A percentile compares a stretch with the other conserved stretches of the same genome.
These are phyloP conservation scores for Chiroxiphia lanceolata DNA, from an alignment of 2,797 vertebrate species.

Conservation along the genomic window DNA sequence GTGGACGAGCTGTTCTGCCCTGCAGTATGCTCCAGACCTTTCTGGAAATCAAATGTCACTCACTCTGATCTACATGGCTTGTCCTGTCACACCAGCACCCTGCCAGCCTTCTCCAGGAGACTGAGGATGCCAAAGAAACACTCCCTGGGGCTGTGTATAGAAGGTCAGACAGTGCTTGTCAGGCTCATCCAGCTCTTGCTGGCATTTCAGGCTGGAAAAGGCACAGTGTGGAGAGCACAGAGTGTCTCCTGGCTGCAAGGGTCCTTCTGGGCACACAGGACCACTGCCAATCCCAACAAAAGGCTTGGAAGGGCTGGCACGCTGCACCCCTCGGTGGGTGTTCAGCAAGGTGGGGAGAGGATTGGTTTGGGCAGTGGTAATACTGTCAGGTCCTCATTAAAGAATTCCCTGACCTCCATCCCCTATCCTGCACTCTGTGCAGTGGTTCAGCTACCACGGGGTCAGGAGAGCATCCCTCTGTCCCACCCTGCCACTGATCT, in stretches of 20 bases:
- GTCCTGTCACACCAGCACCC: not conserved
- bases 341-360: not conserved
- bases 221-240: not conserved
- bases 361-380: not conserved
- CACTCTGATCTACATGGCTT: not conserved
- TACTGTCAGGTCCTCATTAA: not conserved
- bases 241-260: not conserved
- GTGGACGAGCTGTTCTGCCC: not conserved
- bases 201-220: not conserved
- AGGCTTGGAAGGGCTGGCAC: not conserved
- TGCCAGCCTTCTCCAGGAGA: not conserved
- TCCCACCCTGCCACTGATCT: not conserved
- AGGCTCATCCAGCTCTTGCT: not conserved
- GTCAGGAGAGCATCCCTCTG: not conserved
- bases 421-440: not conserved
- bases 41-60: not conserved
- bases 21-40: not conserved
- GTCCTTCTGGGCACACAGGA: not conserved
- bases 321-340: fast-evolving
- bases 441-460: not conserved
- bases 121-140: not conserved
- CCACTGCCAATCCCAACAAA: not conserved
- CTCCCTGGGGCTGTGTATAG: not conserved
- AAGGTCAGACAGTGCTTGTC: not conserved
- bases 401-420: not conserved